Evolutionary conservation across 2,113 vertebrate species (phyloP), one percentile per base, ranked within the genome.

Genomic region (Boleophthalmus pectinirostris): DNA sequence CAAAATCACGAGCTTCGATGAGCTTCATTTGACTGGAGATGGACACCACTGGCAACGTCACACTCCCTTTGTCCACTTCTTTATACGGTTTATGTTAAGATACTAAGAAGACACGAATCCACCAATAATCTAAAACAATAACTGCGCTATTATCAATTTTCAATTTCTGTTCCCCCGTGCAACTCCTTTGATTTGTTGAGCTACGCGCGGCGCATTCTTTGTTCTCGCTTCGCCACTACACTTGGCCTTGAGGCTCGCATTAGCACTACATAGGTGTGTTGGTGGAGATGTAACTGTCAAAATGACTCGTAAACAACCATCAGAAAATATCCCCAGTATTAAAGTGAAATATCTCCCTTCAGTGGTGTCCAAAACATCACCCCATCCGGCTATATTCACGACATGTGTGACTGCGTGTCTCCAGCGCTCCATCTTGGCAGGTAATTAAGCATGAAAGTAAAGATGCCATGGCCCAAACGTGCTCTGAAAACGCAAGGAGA

Each of bases 371-470:
- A 47, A 20, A 0, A 12, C 14, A 6, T 58, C 38, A 47, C 25
- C 45, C 20, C 33, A 47, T 79, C 76, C 70, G 66, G 49, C 77
- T 73, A 68, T 88, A 87, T 86, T 70, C 81, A 25, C 56, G 56
- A 58, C 69, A 54, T 75, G 82, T 82, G 75, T 60, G 77, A 85
- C 45, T 74, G 74, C 73, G 33, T 85, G 89, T 88, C 83, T 73
- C 81, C 66, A 0, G 68, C 10, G 61, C 25, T 85, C 82, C 81
- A 85, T 92, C 87, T 85, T 81, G 82, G 84, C 84, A 87, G 91
- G 87, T 92, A 91, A 91, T 92, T 91, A 91, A 84, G 80, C 84
- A 83, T 87, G 89, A 91, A 89, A 90, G 90, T 86, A 91, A 89
- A 91, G 83, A 87, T 38, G 81, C 56, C 83, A 78, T 2, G 80